Evolutionary conservation across 2,797 vertebrate genomes (phyloP), one percentile per base, ranked within the genome.

Genomic region (Chelonia mydas): DNA sequence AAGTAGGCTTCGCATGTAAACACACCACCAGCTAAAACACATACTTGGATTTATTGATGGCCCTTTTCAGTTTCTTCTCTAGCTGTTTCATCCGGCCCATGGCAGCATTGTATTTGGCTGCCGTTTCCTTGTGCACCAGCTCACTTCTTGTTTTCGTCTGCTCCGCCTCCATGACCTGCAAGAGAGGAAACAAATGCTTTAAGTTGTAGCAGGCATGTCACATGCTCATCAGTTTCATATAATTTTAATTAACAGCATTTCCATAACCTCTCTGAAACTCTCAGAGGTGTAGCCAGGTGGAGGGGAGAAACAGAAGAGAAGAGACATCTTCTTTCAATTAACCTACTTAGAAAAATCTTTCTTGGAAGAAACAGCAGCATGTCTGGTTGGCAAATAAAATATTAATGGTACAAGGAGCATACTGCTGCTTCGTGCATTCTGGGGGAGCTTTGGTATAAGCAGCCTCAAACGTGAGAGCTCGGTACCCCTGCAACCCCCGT

Each of bases 1-100:
- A 41, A 33, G n/a, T 0, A 54, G 6, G 37, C 19, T 77, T 25
- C 49, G 47, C 5, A 65, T 49, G 7, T 13, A 5, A 61, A 47
- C 9, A 49, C 4, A 23, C 57, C 50, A 54, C 59, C 4, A 37
- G 51, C 59, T 0, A 0, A 3, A 86, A 86, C 54, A 97, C 99
- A 91, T 98, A 99, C 99, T 99, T 99, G n/a, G 99, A 99, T 98
- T 99, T 99, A 98, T 98, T 99, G 98, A 99, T 99, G 97, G 99
- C 99, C 95, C 99, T 98, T 98, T 99, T 99, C 96, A 99, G 98
- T 87, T 99, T 99, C 97, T 99, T 99, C 98, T 99, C 99, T 98
- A 99, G 98, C 95, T 99, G 99, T 55, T 99, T 99, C 99, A 99
- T 99, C 94, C 98, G 98, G 84, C 98, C 94, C 96, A 98, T 99